Conservation (phyloP, 1,140 invertebrate species). For the Chymomyza costata region DNA sequence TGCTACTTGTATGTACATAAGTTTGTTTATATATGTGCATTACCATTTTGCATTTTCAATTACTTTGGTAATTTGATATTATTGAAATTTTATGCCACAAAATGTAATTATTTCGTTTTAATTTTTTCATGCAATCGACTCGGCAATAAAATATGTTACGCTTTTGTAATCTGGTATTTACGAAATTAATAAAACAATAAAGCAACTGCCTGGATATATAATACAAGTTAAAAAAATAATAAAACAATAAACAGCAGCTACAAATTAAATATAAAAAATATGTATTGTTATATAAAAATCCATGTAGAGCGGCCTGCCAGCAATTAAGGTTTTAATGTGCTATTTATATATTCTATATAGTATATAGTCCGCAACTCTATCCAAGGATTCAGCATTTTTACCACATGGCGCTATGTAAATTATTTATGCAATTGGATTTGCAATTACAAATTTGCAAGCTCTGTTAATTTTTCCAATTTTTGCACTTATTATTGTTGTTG, state of each 20-base stretch:
- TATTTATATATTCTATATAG: too few species aligned
- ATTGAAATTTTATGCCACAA: conserved; percentile 68
- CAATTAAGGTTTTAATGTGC: conserved; percentile 15
- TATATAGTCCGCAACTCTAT: conserved; percentile 10
- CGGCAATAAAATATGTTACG: conserved; percentile 52
- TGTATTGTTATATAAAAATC: conserved; percentile 26
- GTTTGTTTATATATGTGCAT: conserved; percentile 13
- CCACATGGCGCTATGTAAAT: conserved; percentile 29
- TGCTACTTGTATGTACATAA: too few species aligned
- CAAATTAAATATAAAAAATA: conserved; percentile 5
- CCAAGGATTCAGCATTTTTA: not conserved
- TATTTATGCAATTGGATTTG: conserved; percentile 67
- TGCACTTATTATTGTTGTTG: too few species aligned
- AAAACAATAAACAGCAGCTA: conserved; percentile 1
- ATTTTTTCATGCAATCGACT: conserved; percentile 6
- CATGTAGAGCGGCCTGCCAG: conserved; percentile 31
- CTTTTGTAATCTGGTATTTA: conserved; percentile 70
- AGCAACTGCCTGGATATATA: not conserved
- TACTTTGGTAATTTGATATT: conserved; percentile 74
- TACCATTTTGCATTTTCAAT: conserved; percentile 52
- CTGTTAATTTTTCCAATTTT: too few species aligned
- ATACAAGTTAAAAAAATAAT: conserved; percentile 1
- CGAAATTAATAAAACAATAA: conserved; percentile 60
- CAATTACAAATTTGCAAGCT: conserved; percentile 49
- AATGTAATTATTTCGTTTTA: conserved; percentile 67